phyloP scores from a whole-genome alignment of 30 jellyfish, hydroid and myxozoan species.

The Sanderia malayensis region DNA sequence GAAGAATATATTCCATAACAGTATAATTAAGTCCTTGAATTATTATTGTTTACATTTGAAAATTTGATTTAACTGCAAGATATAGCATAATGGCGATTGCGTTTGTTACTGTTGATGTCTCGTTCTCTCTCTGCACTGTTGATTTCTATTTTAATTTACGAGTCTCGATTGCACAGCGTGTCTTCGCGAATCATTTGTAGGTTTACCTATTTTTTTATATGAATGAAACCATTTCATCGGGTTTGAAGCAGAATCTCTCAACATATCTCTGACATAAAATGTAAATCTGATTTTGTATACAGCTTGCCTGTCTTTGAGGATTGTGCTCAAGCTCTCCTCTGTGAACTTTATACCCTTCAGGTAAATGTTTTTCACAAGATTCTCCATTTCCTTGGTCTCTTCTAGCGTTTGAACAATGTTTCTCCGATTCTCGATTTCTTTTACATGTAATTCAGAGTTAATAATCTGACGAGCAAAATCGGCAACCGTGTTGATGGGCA shows the following conservation, averaged over 20 bases:
- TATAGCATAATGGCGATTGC: too few relatives aligned
- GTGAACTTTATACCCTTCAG: slow-evolving; percentile 18
- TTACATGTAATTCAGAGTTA: neutral
- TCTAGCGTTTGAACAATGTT: slow-evolving; percentile 15
- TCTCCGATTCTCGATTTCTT: slow-evolving; percentile 9
- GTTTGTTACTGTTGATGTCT: too few relatives aligned
- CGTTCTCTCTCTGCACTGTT: too few relatives aligned
- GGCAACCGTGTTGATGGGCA: neutral
- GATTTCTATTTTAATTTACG: too few relatives aligned
- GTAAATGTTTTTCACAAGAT: neutral
- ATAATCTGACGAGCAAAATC: neutral
- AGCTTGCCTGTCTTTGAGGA: slow-evolving; percentile 12
- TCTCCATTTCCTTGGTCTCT: slow-evolving; percentile 17
- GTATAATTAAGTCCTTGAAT: too few relatives aligned
- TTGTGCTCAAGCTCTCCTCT: slow-evolving; percentile 20
- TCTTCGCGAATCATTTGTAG: too few relatives aligned
- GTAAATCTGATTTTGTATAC: neutral
- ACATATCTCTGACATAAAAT: neutral
- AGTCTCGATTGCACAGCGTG: too few relatives aligned
- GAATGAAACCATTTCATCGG: neutral
- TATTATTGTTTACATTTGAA: too few relatives aligned
- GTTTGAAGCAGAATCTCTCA: neutral
- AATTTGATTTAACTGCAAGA: too few relatives aligned
- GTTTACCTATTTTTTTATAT: too few relatives aligned
- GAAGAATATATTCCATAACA: too few relatives aligned